These are phyloP conservation scores for Willowsia nigromaculata DNA, from an alignment of 2,888 invertebrate genomes.

Conservation along the genomic window DNA sequence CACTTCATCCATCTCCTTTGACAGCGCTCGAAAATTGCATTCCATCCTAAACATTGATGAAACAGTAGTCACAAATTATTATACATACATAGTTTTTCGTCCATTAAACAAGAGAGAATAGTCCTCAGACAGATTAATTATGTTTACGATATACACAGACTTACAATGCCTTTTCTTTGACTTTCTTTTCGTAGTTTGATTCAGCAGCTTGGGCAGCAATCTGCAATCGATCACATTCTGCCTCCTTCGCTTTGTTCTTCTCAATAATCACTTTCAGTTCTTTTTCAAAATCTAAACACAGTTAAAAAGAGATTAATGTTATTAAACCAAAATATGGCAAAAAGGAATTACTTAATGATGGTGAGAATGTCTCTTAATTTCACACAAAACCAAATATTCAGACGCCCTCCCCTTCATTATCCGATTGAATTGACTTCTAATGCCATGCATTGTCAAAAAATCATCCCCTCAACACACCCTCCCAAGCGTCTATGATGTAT, in stretches of 20 bases:
- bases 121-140: too few relatives aligned
- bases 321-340: neutral
- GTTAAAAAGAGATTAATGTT: neutral
- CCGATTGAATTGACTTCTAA: too few relatives aligned
- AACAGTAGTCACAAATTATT: neutral
- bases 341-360: too few relatives aligned
- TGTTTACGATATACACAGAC: neutral
- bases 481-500: too few relatives aligned
- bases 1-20: constrained; percentile 4
- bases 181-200: neutral
- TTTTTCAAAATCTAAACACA: neutral
- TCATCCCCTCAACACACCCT: too few relatives aligned
- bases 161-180: neutral
- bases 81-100: neutral
- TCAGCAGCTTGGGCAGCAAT: neutral
- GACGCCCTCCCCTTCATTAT: too few relatives aligned
- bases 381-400: too few relatives aligned
- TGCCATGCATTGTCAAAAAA: too few relatives aligned
- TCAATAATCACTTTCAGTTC: neutral
- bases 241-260: neutral
- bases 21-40: neutral
- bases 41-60: neutral
- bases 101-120: too few relatives aligned
- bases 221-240: neutral
- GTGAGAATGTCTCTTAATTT: too few relatives aligned